These are phyloP conservation scores for Microcebus ravelobensis DNA, from an alignment of 2,113 vertebrate species.

Conservation along the genomic window DNA sequence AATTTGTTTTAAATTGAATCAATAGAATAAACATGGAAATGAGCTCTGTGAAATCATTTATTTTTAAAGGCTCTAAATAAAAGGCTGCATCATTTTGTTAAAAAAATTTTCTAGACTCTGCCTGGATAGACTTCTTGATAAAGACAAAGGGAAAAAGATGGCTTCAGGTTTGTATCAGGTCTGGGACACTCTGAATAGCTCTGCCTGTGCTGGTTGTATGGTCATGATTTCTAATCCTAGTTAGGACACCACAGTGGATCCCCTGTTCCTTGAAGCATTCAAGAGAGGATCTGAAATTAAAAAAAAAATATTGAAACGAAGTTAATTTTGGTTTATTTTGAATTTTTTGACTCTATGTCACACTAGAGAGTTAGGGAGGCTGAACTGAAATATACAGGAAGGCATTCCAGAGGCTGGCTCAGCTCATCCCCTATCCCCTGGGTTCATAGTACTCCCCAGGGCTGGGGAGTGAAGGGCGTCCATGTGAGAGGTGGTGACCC, in stretches of 20 bases:
- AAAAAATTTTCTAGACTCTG: background rate
- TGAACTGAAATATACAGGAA: background rate
- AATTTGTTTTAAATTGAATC: slow-evolving; percentile 73
- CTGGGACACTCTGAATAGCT: background rate
- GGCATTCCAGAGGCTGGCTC: background rate
- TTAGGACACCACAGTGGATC: background rate
- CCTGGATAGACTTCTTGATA: background rate
- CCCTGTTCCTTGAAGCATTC: background rate
- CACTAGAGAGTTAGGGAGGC: background rate
- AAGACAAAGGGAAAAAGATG: slow-evolving; percentile 21
- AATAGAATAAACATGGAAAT: slow-evolving; percentile 79
- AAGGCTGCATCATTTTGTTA: slow-evolving; percentile 33
- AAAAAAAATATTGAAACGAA: background rate
- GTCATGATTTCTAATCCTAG: background rate
- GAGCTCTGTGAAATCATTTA: slow-evolving; percentile 82
- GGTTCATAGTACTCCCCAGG: background rate
- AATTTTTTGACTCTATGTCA: background rate
- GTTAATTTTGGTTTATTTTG: background rate
- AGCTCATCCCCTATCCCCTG: background rate
- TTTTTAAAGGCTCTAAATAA: slow-evolving; percentile 83
- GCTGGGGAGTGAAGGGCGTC: background rate
- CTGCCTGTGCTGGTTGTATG: background rate
- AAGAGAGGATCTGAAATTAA: background rate
- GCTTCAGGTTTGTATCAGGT: background rate
- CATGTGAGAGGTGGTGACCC: background rate